Percentiles rank a stretch among this genome's conserved stretches.
phyloP scores from a whole-genome alignment of 2,888 invertebrate genomes.

The Zygothrica quintamaculata region DNA sequence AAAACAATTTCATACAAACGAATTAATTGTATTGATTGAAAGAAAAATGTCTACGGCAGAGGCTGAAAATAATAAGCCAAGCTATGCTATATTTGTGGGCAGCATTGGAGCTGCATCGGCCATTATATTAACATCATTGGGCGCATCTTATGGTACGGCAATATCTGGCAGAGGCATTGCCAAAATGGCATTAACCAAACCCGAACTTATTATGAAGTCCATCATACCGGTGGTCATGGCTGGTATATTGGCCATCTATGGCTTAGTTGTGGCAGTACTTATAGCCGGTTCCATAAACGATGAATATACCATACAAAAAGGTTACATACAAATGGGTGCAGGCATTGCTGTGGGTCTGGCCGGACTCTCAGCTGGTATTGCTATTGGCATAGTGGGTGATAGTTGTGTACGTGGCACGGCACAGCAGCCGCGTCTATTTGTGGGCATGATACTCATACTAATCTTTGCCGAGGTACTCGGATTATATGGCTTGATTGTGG shows the following conservation, averaged over 20 bases:
- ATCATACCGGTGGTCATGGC: conserved; percentile 99
- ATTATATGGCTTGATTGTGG: conserved; percentile 99
- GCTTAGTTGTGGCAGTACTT: conserved; percentile 98
- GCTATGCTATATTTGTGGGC: conserved; percentile 56
- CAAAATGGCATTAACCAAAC: conserved; percentile 99
- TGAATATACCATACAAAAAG: conserved; percentile 90
- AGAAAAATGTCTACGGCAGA: conserved; percentile 12
- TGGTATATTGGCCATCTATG: conserved; percentile 99
- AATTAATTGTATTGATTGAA: no score
- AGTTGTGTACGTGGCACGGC: conserved; percentile 99
- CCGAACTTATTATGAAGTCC: conserved; percentile 99
- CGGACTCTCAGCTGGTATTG: conserved; percentile 98
- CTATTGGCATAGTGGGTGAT: conserved; percentile 99
- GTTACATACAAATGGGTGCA: conserved; percentile 98
- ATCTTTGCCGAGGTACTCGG: conserved; percentile 99
- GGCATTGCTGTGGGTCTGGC: conserved; percentile 98
- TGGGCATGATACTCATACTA: conserved; percentile 99
- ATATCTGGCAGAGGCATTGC: conserved; percentile 99
- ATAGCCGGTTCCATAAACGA: conserved; percentile 93
- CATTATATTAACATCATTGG: conserved; percentile 87
- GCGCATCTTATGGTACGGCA: conserved; percentile 99
- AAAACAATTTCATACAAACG: no score
- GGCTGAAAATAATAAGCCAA: conserved; percentile 19
- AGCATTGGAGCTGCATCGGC: conserved; percentile 92
- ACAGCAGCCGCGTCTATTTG: conserved; percentile 99